phyloP scores from a whole-genome alignment of 2,797 vertebrate genomes.

The Moxostoma hubbsi region DNA sequence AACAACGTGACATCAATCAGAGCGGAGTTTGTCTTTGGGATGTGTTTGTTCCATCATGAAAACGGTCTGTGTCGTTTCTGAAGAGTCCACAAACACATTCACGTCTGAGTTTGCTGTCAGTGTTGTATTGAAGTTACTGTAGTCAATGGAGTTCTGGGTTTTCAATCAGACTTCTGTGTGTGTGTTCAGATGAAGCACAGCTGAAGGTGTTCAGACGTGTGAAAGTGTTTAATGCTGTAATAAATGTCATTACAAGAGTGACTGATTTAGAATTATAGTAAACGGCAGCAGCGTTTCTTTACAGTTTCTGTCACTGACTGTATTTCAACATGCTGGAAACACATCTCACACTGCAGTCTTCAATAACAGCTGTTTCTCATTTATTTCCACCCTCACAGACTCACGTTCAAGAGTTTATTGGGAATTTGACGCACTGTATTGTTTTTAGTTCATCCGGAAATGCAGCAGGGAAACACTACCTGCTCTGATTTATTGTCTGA shows the following conservation, averaged over 20 bases:
- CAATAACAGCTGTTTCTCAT: slow-evolving; percentile 58
- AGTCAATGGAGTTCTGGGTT: too few species aligned
- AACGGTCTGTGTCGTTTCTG: too few species aligned
- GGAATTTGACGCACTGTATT: slow-evolving; percentile 27
- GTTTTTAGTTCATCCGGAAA: slow-evolving; percentile 22
- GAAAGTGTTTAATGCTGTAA: background rate
- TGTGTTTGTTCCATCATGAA: too few species aligned
- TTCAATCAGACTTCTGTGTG: too few species aligned
- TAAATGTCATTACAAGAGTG: background rate
- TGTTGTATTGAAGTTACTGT: background rate
- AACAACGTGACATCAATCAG: too few species aligned
- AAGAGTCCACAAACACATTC: too few species aligned
- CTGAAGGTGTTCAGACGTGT: background rate
- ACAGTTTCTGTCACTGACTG: background rate
- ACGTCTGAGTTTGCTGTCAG: too few species aligned
- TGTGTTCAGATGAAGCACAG: background rate
- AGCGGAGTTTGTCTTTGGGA: too few species aligned
- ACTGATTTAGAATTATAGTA: background rate
- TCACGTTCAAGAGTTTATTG: slow-evolving; percentile 27
- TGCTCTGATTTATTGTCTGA: slow-evolving; percentile 28
- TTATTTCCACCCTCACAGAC: slow-evolving; percentile 36
- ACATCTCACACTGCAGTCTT: slow-evolving; percentile 12
- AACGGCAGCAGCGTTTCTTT: background rate
- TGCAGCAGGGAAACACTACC: slow-evolving; percentile 1
- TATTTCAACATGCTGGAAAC: slow-evolving; percentile 23